Percentiles rank a stretch among this genome's conserved stretches.
phyloP scores from a whole-genome alignment of 2,113 vertebrate species.

The Nesoenas mayeri region DNA sequence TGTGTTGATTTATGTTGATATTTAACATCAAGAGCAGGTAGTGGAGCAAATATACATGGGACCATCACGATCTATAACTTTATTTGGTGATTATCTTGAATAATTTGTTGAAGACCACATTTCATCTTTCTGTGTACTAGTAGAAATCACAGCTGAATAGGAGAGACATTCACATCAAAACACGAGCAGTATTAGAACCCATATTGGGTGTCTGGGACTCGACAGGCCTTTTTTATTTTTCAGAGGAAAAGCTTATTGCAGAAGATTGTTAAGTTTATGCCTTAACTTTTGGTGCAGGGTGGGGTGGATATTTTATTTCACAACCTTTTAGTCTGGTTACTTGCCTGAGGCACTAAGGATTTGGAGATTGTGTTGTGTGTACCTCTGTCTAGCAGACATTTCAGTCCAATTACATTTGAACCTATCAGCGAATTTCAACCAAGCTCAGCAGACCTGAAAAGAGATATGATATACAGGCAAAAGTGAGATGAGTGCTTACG shows the following conservation, averaged over 20 bases:
- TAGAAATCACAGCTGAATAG: background rate
- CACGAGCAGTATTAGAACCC: background rate
- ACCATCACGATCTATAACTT: background rate
- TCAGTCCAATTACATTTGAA: background rate
- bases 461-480: background rate
- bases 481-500: background rate
- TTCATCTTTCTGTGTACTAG: background rate
- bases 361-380: background rate
- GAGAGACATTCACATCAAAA: background rate
- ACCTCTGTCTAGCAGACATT: background rate
- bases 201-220: accelerated
- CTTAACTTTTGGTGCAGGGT: background rate
- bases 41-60: background rate
- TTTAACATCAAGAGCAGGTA: background rate
- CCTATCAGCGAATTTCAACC: background rate
- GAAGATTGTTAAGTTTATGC: background rate
- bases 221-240: background rate
- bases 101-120: background rate
- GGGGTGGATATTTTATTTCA: background rate
- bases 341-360: background rate
- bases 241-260: background rate
- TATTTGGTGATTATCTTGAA: background rate
- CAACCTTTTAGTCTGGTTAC: background rate
- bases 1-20: background rate
- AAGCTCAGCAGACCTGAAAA: background rate